Percentiles rank a stretch among this genome's conserved stretches.
These are phyloP conservation scores for Pristionchus maxplancki DNA, from an alignment of 2,888 invertebrate species.

Conservation along the genomic window DNA sequence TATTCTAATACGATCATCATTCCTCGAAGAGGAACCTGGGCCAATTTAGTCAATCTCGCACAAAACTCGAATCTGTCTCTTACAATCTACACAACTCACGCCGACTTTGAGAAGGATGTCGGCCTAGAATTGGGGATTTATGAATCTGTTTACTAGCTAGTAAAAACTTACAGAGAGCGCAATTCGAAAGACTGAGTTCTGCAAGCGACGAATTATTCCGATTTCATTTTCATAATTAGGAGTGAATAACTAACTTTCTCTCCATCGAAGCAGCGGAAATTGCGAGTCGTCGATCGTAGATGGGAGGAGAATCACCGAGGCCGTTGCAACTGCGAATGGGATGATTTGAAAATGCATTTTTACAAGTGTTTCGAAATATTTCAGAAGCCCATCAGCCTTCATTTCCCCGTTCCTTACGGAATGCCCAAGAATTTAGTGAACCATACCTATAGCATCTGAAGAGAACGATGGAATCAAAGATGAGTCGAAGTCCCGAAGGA, in stretches of 20 bases:
- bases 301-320: slow-evolving; percentile 49
- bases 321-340: slow-evolving; percentile 25
- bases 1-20: not conserved
- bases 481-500: slow-evolving; percentile 68
- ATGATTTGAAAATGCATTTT: not conserved
- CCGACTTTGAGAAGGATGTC: slow-evolving; percentile 44
- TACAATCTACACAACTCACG: slow-evolving; percentile 2
- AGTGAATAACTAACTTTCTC: slow-evolving; percentile 36
- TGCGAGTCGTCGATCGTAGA: slow-evolving; percentile 57
- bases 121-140: slow-evolving; percentile 8
- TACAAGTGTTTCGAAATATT: too few relatives aligned
- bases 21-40: not conserved
- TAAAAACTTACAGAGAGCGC: slow-evolving; percentile 35
- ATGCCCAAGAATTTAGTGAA: not conserved
- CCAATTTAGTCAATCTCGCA: not conserved
- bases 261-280: slow-evolving; percentile 57
- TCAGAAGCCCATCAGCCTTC: too few relatives aligned
- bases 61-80: not conserved
- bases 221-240: not conserved
- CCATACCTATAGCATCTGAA: slow-evolving; percentile 66
- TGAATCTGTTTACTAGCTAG: not conserved
- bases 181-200: slow-evolving; percentile 46
- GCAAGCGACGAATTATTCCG: not conserved
- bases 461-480: slow-evolving; percentile 71
- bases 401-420: not conserved